phyloP scores from a whole-genome alignment of 2,113 vertebrate species.

The Anguilla rostrata region DNA sequence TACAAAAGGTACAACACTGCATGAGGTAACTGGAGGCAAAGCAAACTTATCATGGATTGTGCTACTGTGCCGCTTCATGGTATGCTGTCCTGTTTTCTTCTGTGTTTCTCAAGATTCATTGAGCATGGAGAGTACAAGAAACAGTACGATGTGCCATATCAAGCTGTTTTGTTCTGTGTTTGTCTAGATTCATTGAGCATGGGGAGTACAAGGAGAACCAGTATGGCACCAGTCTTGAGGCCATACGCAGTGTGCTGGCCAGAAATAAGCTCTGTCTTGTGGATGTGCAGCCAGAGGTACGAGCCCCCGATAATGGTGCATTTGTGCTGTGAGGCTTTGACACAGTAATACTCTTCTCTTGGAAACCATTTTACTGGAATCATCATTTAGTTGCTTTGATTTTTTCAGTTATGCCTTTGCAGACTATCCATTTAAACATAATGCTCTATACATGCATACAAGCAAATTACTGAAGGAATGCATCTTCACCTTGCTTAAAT shows the following conservation, averaged over 20 bases:
- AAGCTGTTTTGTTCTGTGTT: neutral
- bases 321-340: too few relatives aligned
- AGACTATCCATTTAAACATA: too few relatives aligned
- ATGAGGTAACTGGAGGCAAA: neutral
- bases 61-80: neutral
- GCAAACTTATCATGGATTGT: neutral
- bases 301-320: constrained; percentile 31
- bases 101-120: constrained; percentile 76
- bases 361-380: too few relatives aligned
- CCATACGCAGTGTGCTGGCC: constrained; percentile 85
- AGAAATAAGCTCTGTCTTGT: constrained; percentile 93
- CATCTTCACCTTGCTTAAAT: neutral
- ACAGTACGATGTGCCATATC: constrained; percentile 66
- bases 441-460: neutral
- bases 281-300: constrained; percentile 91
- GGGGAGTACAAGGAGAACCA: constrained; percentile 94
- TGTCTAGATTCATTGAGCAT: constrained; percentile 86
- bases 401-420: too few relatives aligned
- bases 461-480: neutral
- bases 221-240: constrained; percentile 93
- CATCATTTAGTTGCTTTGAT: too few relatives aligned
- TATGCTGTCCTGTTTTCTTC: neutral
- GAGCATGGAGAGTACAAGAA: constrained; percentile 94
- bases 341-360: too few relatives aligned
- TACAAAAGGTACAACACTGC: neutral